Evolutionary conservation across 2,797 vertebrate species (phyloP).

Genomic region (Eulemur albifrons): DNA sequence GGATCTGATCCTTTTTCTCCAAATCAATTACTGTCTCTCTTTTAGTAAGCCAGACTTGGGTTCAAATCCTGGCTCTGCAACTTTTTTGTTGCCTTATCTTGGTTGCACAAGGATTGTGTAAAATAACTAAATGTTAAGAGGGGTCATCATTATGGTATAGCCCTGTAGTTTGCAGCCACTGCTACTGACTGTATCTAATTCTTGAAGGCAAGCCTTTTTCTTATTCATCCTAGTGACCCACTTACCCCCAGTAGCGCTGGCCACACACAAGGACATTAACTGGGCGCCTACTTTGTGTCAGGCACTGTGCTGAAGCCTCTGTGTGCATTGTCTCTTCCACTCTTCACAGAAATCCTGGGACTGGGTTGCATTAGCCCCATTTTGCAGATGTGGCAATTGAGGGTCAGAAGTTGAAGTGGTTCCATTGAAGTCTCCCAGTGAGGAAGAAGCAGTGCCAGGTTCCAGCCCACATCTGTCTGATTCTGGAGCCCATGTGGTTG

Average conservation of each 20-base stretch:
- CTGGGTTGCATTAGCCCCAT: background rate
- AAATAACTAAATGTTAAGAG: background rate
- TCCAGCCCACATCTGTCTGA: background rate
- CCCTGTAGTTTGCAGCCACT: background rate
- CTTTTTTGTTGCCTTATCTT: background rate
- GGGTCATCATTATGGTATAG: accelerated
- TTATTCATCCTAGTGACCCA: background rate
- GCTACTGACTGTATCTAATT: background rate
- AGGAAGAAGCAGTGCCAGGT: background rate
- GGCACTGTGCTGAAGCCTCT: background rate
- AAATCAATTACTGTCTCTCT: background rate
- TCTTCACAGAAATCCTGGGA: background rate
- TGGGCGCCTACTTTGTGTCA: accelerated
- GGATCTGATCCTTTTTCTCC: background rate
- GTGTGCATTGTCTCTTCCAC: accelerated
- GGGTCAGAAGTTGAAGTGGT: background rate
- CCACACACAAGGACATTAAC: background rate
- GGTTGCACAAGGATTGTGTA: background rate
- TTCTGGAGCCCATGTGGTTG: background rate
- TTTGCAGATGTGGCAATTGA: background rate
- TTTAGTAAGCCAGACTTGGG: background rate
- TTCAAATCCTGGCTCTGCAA: background rate
- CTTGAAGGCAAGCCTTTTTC: background rate
- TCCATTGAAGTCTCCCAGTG: background rate
- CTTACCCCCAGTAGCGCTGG: background rate